Evolutionary conservation across 2,113 vertebrate species (phyloP), one percentile per base, ranked within the genome.

Genomic region (Brachypodius melanocephalos): DNA sequence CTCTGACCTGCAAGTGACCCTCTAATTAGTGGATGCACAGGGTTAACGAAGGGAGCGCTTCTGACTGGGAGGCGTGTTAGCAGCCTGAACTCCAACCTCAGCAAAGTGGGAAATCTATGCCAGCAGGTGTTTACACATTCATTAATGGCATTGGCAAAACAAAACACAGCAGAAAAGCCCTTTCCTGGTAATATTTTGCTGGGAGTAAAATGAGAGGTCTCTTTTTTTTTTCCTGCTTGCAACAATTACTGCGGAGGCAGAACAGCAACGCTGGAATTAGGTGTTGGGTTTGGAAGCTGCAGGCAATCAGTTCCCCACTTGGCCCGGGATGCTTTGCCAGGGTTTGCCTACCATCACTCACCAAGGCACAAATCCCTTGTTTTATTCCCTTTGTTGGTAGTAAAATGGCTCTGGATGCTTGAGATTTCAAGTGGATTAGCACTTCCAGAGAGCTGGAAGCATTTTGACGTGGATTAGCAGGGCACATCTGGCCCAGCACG

Each of bases 1-100:
- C 96, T 97, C 96, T 97, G 96, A 97, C 97, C 97, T 46, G 97
- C 98, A 98, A 97, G 97, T 97, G 96, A 97, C 97, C 97, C 73
- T 16, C 92, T 95, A 89, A 98, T 98, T 98, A 98, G 97, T 36
- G 90, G 88, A 72, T 88, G 93, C 88, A 26, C 42, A 18, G 57
- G 96, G 98, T 98, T 97, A 98, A 96, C 58, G n/a, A 95, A 97
- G 5, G 38, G 67, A 97, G 95, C 59, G 5, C 81, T 88, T 65
- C 88, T 45, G 15, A 8, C 43, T 24, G 89, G 42, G 57, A 58
- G 52, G 61, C 12, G 13, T 51, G 95, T 72, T 94, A 82, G 86
- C 82, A 58, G 85, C 8, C 0, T 69, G 89, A 97, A 85, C 97
- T 95, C 90, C 74, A 95, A 58, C 96, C 97, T 86, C 31, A 11